Conservation (phyloP, 2,113 vertebrate genomes). For the Probosciger aterrimus region DNA sequence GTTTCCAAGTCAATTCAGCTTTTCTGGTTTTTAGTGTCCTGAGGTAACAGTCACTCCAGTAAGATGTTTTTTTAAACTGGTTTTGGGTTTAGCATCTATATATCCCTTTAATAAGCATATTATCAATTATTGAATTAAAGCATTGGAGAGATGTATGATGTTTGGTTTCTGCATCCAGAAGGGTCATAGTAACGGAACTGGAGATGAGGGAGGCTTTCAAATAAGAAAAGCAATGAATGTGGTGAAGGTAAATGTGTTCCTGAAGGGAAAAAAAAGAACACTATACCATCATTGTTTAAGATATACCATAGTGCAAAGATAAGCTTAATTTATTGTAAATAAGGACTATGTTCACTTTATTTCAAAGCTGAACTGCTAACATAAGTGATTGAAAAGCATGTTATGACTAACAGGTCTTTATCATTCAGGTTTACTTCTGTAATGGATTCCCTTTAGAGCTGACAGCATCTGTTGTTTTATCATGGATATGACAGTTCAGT, state of each 20-base stretch:
- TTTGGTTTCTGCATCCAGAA: background rate
- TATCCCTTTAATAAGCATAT: background rate
- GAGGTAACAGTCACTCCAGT: background rate
- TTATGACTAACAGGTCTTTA: slow-evolving; percentile 3
- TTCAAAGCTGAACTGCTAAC: background rate
- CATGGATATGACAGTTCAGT: background rate
- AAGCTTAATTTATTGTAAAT: background rate
- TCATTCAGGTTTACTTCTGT: background rate
- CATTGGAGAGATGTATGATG: background rate
- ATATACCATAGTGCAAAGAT: background rate
- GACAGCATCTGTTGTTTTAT: slow-evolving; percentile 19
- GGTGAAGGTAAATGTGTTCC: background rate
- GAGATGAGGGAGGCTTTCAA: background rate
- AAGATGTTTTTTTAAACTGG: background rate
- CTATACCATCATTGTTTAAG: background rate
- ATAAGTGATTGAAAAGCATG: background rate
- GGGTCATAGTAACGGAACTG: background rate
- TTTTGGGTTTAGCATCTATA: background rate
- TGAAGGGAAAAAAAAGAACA: background rate
- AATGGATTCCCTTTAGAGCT: background rate
- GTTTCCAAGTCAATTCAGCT: background rate
- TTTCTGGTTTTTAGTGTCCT: background rate
- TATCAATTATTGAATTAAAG: background rate
- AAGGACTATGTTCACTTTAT: background rate
- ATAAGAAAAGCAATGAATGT: background rate